phyloP scores from a whole-genome alignment of 2,797 vertebrate genomes.

The Artibeus lituratus region DNA sequence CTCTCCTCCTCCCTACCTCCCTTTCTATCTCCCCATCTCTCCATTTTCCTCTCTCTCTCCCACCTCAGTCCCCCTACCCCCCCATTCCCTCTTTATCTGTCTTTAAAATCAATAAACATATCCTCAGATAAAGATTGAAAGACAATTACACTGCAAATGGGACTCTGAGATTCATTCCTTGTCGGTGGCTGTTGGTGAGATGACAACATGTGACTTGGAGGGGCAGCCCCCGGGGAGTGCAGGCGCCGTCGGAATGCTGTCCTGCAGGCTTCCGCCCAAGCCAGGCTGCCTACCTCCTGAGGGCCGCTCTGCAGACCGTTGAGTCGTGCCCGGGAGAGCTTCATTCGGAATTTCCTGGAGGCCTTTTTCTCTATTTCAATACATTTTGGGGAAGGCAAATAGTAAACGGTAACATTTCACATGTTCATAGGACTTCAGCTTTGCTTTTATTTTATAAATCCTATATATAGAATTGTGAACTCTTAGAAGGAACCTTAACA shows the following conservation, averaged over 20 bases:
- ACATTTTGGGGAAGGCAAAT: not conserved
- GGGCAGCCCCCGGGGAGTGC: not conserved
- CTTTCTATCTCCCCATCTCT: too few species aligned
- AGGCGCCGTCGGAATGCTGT: too few species aligned
- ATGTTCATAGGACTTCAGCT: not conserved
- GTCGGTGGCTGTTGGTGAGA: not conserved
- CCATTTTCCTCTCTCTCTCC: not conserved
- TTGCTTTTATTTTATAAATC: constrained; percentile 22
- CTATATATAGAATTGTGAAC: not conserved
- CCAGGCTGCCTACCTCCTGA: not conserved
- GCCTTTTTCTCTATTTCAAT: not conserved
- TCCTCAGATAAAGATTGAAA: not conserved
- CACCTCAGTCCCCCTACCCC: too few species aligned
- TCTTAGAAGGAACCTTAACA: not conserved
- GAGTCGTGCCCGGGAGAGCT: not conserved
- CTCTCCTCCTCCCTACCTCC: too few species aligned
- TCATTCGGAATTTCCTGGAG: not conserved
- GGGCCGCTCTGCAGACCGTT: not conserved
- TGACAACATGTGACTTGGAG: not conserved
- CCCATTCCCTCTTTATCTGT: too few species aligned
- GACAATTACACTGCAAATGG: not conserved
- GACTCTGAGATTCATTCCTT: not conserved
- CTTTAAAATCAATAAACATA: not conserved
- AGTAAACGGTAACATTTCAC: not conserved
- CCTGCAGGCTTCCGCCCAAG: not conserved